Conservation (phyloP, 2,113 vertebrate genomes). For the Noturus placidus region DNA sequence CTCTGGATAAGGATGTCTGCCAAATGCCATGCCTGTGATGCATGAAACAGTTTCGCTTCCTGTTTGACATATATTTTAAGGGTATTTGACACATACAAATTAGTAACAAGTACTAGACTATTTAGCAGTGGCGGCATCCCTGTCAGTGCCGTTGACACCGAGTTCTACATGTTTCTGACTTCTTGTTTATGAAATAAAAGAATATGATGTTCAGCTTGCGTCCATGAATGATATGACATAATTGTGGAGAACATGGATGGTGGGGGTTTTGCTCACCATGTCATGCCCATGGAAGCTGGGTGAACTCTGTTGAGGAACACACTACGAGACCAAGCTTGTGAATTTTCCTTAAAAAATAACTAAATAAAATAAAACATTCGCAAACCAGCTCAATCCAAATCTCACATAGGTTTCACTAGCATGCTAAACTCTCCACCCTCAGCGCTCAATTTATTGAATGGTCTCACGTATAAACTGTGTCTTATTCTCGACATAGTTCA, state of each 20-base stretch:
- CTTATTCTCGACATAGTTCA: not conserved
- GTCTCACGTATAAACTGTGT: not conserved
- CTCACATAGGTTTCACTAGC: not conserved
- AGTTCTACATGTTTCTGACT: not conserved
- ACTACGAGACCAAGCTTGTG: too few relatives aligned
- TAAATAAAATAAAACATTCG: not conserved
- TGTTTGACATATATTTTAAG: too few relatives aligned
- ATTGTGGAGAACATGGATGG: not conserved
- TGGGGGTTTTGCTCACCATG: not conserved
- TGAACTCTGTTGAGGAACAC: not conserved
- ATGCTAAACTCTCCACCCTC: not conserved
- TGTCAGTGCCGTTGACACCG: not conserved
- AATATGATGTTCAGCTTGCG: not conserved
- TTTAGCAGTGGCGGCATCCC: not conserved
- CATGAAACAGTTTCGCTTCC: too few relatives aligned
- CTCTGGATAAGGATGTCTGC: too few relatives aligned
- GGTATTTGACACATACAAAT: not conserved
- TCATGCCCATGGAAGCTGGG: not conserved
- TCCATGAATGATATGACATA: not conserved
- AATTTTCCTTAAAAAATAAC: not conserved
- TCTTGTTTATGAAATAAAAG: not conserved
- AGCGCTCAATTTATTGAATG: not conserved
- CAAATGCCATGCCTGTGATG: not conserved
- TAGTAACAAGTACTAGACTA: not conserved
- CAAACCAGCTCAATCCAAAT: not conserved